These are phyloP conservation scores for Smittia aterrima DNA, from an alignment of 2,888 invertebrate species.

Conservation along the genomic window DNA sequence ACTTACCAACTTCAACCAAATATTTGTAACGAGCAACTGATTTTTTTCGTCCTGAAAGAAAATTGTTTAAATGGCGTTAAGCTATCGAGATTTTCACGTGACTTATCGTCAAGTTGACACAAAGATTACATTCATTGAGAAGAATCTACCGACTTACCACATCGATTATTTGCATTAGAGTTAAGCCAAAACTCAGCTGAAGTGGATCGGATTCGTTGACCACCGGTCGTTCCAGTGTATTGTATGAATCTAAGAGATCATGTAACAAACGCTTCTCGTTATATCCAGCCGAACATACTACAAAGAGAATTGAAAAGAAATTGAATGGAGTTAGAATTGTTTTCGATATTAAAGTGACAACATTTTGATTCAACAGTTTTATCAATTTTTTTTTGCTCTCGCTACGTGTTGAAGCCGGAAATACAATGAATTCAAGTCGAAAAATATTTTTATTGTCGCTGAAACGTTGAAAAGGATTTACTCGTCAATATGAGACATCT, in stretches of 20 bases:
- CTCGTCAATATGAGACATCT: slow-evolving; percentile 3
- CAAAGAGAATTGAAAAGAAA: slow-evolving; percentile 44
- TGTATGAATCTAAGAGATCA: slow-evolving; percentile 87
- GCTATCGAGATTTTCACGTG: not conserved
- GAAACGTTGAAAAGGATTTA: not conserved
- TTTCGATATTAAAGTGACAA: not conserved
- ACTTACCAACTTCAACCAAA: slow-evolving; percentile 93
- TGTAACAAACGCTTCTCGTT: slow-evolving; percentile 90
- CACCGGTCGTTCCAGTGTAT: slow-evolving; percentile 90
- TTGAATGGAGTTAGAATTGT: not conserved
- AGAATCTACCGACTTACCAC: slow-evolving; percentile 68
- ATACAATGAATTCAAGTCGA: not conserved
- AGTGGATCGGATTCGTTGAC: slow-evolving; percentile 95
- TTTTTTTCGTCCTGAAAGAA: slow-evolving; percentile 84
- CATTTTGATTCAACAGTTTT: slow-evolving; percentile 5
- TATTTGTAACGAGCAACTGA: slow-evolving; percentile 93
- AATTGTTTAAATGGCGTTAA: slow-evolving; percentile 43
- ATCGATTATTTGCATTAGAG: slow-evolving; percentile 96
- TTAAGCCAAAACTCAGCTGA: slow-evolving; percentile 91
- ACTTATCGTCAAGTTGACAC: not conserved
- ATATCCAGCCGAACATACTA: slow-evolving; percentile 80
- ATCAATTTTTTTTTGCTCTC: not conserved
- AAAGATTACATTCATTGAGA: not conserved
- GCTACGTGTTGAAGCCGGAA: not conserved
- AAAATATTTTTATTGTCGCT: slow-evolving; percentile 12